Percentiles rank a stretch among this genome's conserved stretches.
Conservation (phyloP, 1,140 invertebrate species). For the Samia ricini region DNA sequence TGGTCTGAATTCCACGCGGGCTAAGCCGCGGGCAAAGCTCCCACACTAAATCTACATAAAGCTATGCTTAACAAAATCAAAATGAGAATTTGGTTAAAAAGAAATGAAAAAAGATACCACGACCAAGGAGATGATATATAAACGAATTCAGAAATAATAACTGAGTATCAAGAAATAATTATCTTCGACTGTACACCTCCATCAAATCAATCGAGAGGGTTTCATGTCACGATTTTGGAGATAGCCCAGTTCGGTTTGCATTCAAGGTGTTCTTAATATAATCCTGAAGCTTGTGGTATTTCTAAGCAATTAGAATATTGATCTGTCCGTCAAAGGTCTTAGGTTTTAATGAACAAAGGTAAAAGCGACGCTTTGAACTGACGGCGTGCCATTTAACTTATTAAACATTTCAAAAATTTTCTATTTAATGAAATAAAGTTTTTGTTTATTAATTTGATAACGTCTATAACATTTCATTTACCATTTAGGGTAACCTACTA, state of each 20-base stretch:
- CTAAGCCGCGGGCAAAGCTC: no score
- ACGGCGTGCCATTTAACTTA: not conserved
- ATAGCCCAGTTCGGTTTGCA: not conserved
- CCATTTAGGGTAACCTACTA: no score
- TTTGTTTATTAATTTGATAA: no score
- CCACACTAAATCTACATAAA: no score
- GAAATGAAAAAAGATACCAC: no score
- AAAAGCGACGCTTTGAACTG: not conserved
- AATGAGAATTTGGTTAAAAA: no score
- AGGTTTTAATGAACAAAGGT: not conserved
- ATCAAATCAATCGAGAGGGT: not conserved
- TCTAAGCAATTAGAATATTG: conserved; percentile 3
- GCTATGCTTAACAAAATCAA: no score
- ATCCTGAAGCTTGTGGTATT: not conserved
- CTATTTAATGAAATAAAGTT: not conserved
- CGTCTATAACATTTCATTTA: no score
- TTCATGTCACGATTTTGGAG: not conserved
- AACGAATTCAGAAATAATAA: no score
- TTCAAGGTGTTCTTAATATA: not conserved
- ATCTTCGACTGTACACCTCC: not conserved
- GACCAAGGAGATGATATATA: no score
- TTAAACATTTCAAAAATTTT: not conserved
- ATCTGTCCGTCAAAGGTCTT: not conserved
- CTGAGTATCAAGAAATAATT: not conserved
- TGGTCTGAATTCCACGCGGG: no score